Evolutionary conservation across 2,797 vertebrate genomes (phyloP), one percentile per base, ranked within the genome.

Genomic region (Erpetoichthys calabaricus): DNA sequence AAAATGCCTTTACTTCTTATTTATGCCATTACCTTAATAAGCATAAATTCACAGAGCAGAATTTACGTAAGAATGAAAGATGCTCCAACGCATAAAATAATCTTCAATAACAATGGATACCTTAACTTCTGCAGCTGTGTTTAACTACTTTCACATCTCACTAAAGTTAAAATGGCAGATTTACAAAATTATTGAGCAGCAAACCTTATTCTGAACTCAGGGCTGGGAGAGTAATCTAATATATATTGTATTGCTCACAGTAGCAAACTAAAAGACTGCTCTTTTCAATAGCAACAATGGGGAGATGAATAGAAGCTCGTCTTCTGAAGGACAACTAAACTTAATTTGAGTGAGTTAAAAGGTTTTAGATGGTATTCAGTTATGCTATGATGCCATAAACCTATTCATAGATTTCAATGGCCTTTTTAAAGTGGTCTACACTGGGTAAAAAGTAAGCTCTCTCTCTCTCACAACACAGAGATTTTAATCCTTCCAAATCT

Each of bases 181-280:
- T 60, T 60, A 60, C 59, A 60, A 60, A 60, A 81, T 78, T 76
- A 68, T 66, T 69, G 67, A 75, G 77, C 76, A 63, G 72, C 66
- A 72, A 73, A 76, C 70, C 69, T 70, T 73, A 74, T 73, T 77
- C 73, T 73, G 70, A 75, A 80, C 72, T 75, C 67, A 78, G 80
- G 75, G 81, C 78, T 80, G 73, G 68, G 71, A 62, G 68, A 73
- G 62, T 86, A 83, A 86, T 85, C 76, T 76, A 80, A 86, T 85
- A 80, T 75, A 80, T 78, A 80, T 80, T 83, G 80, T 80, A 82
- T 82, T 82, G 80, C 77, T 73, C 79, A 73, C 73, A 69, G 71
- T 68, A 64, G 67, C 68, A 68, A 76, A 74, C 74, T 80, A 80
- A 81, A 79, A 78, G 68, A 73, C 70, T 71, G 75, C 75, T 77